A percentile compares a stretch with the other conserved stretches of the same genome.
Conservation (phyloP, 2,797 vertebrate genomes). For the Adrianichthys oophorus region DNA sequence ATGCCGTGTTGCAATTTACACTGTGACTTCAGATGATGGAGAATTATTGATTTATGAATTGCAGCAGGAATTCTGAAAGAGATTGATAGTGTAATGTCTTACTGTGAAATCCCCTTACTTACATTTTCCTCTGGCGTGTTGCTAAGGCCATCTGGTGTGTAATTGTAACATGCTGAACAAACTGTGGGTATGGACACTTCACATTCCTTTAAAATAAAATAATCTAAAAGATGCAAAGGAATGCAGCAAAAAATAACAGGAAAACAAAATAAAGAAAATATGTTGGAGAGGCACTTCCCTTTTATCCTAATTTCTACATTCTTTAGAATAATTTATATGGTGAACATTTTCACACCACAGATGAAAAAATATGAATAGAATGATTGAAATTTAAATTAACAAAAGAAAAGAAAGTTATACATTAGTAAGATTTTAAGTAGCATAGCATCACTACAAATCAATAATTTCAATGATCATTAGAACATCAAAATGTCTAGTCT, state of each 20-base stretch:
- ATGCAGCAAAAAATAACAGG: constrained; percentile 2
- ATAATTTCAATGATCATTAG: too few relatives aligned
- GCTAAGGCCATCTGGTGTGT: constrained; percentile 40
- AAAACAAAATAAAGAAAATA: background rate
- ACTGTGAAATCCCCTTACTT: constrained; percentile 25
- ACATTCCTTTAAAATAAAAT: constrained; percentile 8
- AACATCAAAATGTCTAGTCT: too few relatives aligned
- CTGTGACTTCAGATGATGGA: constrained; percentile 40
- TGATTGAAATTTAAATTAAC: too few relatives aligned
- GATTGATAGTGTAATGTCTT: constrained; percentile 44
- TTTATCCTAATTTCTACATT: too few relatives aligned
- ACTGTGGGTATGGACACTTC: constrained; percentile 20
- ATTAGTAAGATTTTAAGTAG: too few relatives aligned
- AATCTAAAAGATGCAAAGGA: constrained; percentile 6
- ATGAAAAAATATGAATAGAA: too few relatives aligned
- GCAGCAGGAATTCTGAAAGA: constrained; percentile 29
- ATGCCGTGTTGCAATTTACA: constrained; percentile 45
- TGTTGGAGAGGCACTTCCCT: too few relatives aligned
- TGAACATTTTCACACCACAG: too few relatives aligned
- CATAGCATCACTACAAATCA: too few relatives aligned
- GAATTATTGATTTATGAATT: constrained; percentile 61
- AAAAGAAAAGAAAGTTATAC: too few relatives aligned
- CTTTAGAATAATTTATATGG: too few relatives aligned
- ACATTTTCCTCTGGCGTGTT: constrained; percentile 37
- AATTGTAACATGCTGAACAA: constrained; percentile 20